These are phyloP conservation scores for Pseudococcus jackbeardsleyi DNA, from an alignment of 2,888 invertebrate species.

Conservation along the genomic window DNA sequence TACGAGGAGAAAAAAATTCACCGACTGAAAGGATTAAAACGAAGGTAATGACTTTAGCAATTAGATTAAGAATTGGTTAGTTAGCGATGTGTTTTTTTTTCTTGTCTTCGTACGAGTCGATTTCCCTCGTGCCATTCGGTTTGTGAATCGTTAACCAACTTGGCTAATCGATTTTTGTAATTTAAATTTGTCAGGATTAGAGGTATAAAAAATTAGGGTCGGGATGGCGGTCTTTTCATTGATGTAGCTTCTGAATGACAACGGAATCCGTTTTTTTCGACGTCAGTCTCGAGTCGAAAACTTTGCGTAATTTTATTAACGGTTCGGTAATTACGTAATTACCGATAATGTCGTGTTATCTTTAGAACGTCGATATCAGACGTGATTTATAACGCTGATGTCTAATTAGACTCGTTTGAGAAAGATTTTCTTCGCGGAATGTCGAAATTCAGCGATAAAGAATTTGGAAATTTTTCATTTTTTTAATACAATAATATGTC, in stretches of 20 bases:
- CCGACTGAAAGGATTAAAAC: slow-evolving; percentile 56
- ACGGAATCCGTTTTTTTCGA: neutral
- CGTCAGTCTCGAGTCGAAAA: neutral
- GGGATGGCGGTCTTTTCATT: no score
- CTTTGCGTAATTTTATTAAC: slow-evolving; percentile 26
- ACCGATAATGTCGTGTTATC: slow-evolving; percentile 7
- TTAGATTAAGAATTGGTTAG: slow-evolving; percentile 62
- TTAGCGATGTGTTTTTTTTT: slow-evolving; percentile 47
- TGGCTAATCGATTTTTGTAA: slow-evolving; percentile 52
- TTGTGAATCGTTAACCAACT: slow-evolving; percentile 19
- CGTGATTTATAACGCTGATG: neutral
- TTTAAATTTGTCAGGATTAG: slow-evolving; percentile 41
- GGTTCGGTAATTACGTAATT: slow-evolving; percentile 24
- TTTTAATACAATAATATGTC: no score
- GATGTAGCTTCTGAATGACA: no score
- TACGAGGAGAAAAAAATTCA: slow-evolving; percentile 35
- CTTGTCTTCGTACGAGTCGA: neutral
- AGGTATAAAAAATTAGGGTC: neutral
- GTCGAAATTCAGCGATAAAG: neutral
- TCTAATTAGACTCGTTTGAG: neutral
- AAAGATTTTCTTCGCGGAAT: neutral
- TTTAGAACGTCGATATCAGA: neutral
- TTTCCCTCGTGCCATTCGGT: slow-evolving; percentile 35
- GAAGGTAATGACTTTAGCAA: slow-evolving; percentile 60
- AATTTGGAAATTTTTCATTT: neutral